These are phyloP conservation scores for Butorides virescens DNA, from an alignment of 2,113 vertebrate genomes.

Conservation along the genomic window DNA sequence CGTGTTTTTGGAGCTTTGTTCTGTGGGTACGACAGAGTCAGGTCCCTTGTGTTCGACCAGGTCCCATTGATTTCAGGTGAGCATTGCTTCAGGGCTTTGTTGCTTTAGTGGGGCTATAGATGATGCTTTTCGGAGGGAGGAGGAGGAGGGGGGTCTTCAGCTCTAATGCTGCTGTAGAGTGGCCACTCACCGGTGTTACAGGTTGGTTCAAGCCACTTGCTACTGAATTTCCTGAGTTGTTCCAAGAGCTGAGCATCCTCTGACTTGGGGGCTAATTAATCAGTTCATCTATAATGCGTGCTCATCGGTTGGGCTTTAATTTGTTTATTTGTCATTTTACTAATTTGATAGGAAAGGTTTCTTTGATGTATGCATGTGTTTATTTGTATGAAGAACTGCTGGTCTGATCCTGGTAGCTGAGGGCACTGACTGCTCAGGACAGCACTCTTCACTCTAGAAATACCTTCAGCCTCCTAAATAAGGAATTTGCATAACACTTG, in stretches of 20 bases:
- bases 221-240: neutral
- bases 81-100: accelerated
- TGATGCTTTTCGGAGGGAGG: neutral
- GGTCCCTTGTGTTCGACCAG: neutral
- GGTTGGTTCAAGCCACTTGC: neutral
- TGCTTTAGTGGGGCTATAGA: neutral
- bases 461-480: neutral
- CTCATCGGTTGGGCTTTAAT: neutral
- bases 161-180: neutral
- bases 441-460: neutral
- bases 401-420: neutral
- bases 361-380: neutral
- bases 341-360: neutral
- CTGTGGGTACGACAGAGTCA: neutral
- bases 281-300: neutral
- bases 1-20: neutral
- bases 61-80: neutral
- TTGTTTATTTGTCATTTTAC: neutral
- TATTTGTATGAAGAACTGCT: neutral
- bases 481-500: neutral
- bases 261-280: neutral
- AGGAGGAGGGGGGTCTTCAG: neutral
- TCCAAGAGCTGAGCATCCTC: neutral
- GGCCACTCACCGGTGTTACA: neutral
- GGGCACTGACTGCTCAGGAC: neutral